These are phyloP conservation scores for Hololepta plana DNA, from an alignment of 2,888 invertebrate genomes.

Conservation along the genomic window DNA sequence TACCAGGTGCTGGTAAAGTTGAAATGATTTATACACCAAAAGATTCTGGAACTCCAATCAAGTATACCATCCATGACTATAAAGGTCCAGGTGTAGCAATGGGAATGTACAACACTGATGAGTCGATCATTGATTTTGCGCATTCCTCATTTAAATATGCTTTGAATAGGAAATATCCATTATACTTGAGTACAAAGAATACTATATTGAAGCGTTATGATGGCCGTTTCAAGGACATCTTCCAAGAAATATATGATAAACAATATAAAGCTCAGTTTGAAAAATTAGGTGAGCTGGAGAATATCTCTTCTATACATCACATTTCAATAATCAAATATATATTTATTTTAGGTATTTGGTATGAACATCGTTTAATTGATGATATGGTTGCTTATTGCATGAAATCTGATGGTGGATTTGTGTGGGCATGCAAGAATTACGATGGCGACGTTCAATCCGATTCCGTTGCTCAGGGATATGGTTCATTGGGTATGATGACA, in stretches of 20 bases:
- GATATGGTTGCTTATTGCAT: constrained; percentile 98
- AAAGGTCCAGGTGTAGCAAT: constrained; percentile 81
- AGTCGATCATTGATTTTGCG: constrained; percentile 84
- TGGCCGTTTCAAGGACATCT: constrained; percentile 93
- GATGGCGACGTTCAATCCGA: constrained; percentile 99
- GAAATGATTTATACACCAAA: constrained; percentile 66
- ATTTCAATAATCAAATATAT: too few relatives aligned
- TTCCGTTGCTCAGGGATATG: constrained; percentile 92
- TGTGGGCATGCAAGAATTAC: constrained; percentile 99
- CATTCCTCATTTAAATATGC: constrained; percentile 89
- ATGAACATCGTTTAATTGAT: constrained; percentile 95
- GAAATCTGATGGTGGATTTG: constrained; percentile 97
- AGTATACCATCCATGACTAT: constrained; percentile 66
- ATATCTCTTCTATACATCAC: too few relatives aligned
- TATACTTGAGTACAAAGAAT: constrained; percentile 92
- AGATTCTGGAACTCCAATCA: constrained; percentile 42
- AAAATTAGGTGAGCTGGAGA: too few relatives aligned
- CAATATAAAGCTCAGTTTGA: constrained; percentile 77
- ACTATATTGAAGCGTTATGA: constrained; percentile 94
- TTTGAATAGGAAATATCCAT: constrained; percentile 63
- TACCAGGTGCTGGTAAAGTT: constrained; percentile 71
- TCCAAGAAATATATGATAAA: constrained; percentile 83
- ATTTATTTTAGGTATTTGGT: constrained; percentile 87
- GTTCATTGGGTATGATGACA: constrained; percentile 95
- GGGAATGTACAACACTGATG: constrained; percentile 94